These are phyloP conservation scores for Pipistrellus pygmaeus DNA, from an alignment of 2,797 vertebrate genomes.

Conservation along the genomic window DNA sequence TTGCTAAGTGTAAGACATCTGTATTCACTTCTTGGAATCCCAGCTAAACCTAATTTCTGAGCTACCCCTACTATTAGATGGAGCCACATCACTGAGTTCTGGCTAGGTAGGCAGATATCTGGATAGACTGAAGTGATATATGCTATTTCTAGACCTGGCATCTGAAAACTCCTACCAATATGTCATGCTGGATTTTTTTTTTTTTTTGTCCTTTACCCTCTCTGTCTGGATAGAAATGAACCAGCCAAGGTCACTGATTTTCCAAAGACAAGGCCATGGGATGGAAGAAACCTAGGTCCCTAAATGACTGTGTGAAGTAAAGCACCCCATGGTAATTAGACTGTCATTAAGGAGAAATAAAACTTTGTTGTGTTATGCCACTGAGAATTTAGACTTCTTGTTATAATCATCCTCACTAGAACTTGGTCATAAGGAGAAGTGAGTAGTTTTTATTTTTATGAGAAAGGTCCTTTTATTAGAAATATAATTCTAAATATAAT, in stretches of 20 bases:
- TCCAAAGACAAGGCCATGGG: neutral
- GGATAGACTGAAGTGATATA: neutral
- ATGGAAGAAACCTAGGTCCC: neutral
- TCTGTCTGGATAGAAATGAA: neutral
- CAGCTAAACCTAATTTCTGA: neutral
- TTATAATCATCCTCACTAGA: neutral
- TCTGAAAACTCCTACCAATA: neutral
- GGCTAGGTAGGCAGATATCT: neutral
- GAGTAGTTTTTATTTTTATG: neutral
- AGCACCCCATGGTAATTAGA: neutral
- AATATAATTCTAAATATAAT: slow-evolving; percentile 53
- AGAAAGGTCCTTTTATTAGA: slow-evolving; percentile 24
- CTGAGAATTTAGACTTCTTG: neutral
- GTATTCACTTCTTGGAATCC: neutral
- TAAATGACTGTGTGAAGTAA: neutral
- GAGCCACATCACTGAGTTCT: slow-evolving; percentile 2
- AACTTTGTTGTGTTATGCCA: neutral
- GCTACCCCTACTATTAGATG: neutral
- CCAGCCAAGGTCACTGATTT: neutral
- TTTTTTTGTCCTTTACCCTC: neutral
- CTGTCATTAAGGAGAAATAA: neutral
- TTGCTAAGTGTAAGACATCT: neutral
- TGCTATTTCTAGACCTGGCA: neutral
- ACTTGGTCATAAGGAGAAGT: neutral
- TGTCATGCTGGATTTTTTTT: neutral